These are phyloP conservation scores for Ectemnius continuus DNA, from an alignment of 2,888 invertebrate genomes.

Conservation along the genomic window DNA sequence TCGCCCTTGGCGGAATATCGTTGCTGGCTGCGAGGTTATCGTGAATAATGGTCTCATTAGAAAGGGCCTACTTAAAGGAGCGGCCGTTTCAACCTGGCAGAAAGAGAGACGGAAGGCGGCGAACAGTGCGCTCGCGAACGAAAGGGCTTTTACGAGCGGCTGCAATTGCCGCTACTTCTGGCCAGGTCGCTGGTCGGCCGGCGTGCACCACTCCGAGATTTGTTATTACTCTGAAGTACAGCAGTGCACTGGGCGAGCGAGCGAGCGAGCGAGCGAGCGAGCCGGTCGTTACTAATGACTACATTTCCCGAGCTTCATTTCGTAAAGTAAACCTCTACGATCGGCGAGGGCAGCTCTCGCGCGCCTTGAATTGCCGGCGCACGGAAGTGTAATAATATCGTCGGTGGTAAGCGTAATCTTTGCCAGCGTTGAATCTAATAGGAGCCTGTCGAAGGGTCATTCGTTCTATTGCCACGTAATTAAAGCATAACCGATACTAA, in stretches of 20 bases:
- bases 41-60: slow-evolving; percentile 43
- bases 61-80: slow-evolving; percentile 46
- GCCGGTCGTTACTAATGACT: no score
- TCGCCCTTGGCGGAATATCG: slow-evolving; percentile 36
- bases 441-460: no score
- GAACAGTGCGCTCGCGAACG: not conserved
- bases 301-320: no score
- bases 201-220: not conserved
- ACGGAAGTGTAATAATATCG: no score
- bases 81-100: not conserved
- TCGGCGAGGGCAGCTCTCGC: no score
- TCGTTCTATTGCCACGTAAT: no score
- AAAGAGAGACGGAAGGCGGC: slow-evolving; percentile 1
- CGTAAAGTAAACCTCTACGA: no score
- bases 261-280: no score
- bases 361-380: no score
- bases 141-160: slow-evolving; percentile 6
- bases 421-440: no score
- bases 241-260: not conserved
- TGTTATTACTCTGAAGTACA: slow-evolving; percentile 1
- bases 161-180: not conserved
- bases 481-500: no score
- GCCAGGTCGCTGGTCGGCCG: not conserved
- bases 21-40: slow-evolving; percentile 32
- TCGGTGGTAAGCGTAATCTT: no score